These are phyloP conservation scores for Epinephelus lanceolatus DNA, from an alignment of 2,113 vertebrate species.

Conservation along the genomic window DNA sequence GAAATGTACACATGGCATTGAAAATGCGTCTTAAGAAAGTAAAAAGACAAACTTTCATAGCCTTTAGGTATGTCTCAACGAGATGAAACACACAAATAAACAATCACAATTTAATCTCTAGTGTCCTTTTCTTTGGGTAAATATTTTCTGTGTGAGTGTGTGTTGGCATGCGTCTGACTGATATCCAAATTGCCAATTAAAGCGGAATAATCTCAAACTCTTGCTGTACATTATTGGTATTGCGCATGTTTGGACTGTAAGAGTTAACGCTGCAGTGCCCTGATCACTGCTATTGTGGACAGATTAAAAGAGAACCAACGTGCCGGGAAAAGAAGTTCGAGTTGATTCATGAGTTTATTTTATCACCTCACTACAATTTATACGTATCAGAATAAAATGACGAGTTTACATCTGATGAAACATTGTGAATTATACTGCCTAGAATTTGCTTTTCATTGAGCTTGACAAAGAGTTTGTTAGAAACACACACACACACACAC, in stretches of 20 bases:
- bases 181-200: neutral
- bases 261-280: neutral
- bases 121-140: neutral
- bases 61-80: neutral
- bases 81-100: neutral
- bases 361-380: neutral
- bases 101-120: neutral
- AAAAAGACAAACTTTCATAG: neutral
- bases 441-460: neutral
- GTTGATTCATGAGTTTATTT: neutral
- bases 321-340: neutral
- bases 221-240: neutral
- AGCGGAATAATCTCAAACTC: neutral
- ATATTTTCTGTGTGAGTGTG: neutral
- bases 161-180: neutral
- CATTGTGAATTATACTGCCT: neutral
- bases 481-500: neutral
- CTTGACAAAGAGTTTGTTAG: neutral
- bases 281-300: neutral
- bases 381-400: neutral
- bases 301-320: neutral
- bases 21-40: neutral
- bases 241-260: neutral
- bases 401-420: neutral
- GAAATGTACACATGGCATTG: neutral